phyloP scores from a whole-genome alignment of 2,888 invertebrate genomes.

The Campaea margaritaria region DNA sequence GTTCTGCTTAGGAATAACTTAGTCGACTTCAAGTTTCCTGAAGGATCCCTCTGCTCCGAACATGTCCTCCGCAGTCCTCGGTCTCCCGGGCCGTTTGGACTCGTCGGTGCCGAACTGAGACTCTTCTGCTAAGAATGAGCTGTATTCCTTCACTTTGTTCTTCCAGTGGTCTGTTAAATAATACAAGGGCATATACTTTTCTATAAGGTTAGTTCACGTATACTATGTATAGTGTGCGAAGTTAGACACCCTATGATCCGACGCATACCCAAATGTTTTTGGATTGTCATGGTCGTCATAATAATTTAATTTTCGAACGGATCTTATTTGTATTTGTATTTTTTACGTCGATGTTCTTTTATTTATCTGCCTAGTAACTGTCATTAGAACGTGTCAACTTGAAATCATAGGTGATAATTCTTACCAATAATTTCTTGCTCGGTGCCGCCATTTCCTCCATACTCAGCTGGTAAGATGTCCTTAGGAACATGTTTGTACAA shows the following conservation, averaged over 20 bases:
- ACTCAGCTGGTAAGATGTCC: conserved; percentile 86
- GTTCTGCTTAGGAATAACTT: conserved; percentile 20
- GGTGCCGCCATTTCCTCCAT: conserved; percentile 87
- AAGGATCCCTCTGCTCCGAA: conserved; percentile 86
- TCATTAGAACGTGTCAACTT: too few relatives aligned
- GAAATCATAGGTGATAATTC: too few relatives aligned
- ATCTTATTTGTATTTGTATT: too few relatives aligned
- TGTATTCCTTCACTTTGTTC: conserved; percentile 75
- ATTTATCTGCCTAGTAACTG: too few relatives aligned
- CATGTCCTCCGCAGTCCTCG: conserved; percentile 80
- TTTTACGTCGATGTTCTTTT: too few relatives aligned
- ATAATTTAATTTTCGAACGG: too few relatives aligned
- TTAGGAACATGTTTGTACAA: conserved; percentile 85
- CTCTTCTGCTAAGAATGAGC: conserved; percentile 82
- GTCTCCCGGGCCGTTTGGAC: conserved; percentile 81
- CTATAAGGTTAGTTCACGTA: too few relatives aligned
- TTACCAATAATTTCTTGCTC: conserved; percentile 73
- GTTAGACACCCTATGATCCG: too few relatives aligned
- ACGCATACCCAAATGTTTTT: too few relatives aligned
- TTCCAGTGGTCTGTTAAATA: conserved; percentile 63
- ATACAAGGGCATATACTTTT: neutral
- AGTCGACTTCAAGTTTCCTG: conserved; percentile 77
- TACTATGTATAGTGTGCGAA: too few relatives aligned
- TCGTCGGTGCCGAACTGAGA: conserved; percentile 81
- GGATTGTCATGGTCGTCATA: too few relatives aligned